Evolutionary conservation across 2,113 vertebrate genomes (phyloP).

Genomic region (Chrysemys picta): DNA sequence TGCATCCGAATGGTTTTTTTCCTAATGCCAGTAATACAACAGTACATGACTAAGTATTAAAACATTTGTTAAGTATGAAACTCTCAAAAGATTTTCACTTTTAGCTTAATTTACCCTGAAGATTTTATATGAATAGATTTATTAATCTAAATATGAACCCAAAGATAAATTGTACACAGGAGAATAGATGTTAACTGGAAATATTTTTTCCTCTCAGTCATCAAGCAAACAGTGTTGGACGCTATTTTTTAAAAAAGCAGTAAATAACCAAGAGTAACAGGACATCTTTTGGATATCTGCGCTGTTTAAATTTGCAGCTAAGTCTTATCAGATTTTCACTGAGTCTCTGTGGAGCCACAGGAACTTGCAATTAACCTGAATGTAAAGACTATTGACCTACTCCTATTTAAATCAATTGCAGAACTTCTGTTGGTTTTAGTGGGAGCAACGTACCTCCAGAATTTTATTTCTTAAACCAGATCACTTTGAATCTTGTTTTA

Average conservation of each 20-base stretch:
- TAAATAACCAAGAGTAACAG: slow-evolving; percentile 18
- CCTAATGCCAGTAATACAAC: not conserved
- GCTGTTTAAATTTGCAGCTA: slow-evolving; percentile 1
- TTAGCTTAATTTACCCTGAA: slow-evolving; percentile 6
- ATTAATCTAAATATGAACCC: not conserved
- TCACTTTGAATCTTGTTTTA: not conserved
- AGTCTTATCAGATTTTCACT: not conserved
- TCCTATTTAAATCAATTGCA: not conserved
- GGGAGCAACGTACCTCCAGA: not conserved
- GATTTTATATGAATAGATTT: slow-evolving; percentile 1
- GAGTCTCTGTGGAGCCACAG: not conserved
- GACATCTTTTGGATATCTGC: not conserved
- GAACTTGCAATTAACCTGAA: not conserved
- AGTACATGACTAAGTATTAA: not conserved
- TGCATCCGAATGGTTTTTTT: not conserved
- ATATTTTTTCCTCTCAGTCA: not conserved
- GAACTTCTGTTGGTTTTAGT: not conserved
- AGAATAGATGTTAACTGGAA: slow-evolving; percentile 5
- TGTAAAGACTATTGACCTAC: not conserved
- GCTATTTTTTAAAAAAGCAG: not conserved
- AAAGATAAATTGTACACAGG: slow-evolving; percentile 10
- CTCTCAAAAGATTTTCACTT: not conserved
- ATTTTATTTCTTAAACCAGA: not conserved
- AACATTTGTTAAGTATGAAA: not conserved
- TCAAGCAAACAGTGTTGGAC: not conserved